Percentiles rank a stretch among this genome's conserved stretches.
phyloP scores from a whole-genome alignment of 2,797 vertebrate species.

The Lerista edwardsae region DNA sequence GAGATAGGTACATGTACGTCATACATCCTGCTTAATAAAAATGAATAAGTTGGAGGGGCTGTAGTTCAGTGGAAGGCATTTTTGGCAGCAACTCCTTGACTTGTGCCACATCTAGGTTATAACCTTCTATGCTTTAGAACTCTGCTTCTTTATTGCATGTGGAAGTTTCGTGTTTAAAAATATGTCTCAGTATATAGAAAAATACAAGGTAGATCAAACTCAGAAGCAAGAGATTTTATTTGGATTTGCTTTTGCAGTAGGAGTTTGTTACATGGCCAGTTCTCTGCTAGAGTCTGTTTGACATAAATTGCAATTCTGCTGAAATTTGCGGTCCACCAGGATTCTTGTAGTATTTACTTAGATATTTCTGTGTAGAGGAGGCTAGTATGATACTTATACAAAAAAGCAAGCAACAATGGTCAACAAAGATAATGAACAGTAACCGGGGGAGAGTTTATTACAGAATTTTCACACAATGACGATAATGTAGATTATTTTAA shows the following conservation, averaged over 20 bases:
- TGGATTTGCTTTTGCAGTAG: conserved; percentile 47
- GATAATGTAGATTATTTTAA: conserved; percentile 31
- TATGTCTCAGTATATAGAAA: neutral
- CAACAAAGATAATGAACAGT: neutral
- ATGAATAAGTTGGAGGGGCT: too few species aligned
- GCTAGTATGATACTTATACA: neutral
- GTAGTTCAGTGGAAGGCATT: neutral
- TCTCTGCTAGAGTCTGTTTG: neutral
- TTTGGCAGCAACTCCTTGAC: neutral
- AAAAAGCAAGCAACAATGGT: neutral
- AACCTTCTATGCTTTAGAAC: neutral
- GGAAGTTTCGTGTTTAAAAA: neutral
- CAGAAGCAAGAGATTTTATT: neutral
- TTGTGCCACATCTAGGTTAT: neutral
- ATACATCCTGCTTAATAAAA: neutral
- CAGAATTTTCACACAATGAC: conserved; percentile 34
- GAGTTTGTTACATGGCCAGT: neutral
- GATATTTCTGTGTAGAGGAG: neutral
- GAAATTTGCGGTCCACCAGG: neutral
- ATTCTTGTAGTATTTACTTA: neutral
- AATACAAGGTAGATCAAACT: neutral
- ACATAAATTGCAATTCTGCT: neutral
- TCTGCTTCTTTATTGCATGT: neutral
- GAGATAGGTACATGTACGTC: neutral
- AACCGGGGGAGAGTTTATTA: conserved; percentile 5